These are phyloP conservation scores for Spisula subtruncata DNA, from an alignment of 2,888 invertebrate genomes.

Conservation along the genomic window DNA sequence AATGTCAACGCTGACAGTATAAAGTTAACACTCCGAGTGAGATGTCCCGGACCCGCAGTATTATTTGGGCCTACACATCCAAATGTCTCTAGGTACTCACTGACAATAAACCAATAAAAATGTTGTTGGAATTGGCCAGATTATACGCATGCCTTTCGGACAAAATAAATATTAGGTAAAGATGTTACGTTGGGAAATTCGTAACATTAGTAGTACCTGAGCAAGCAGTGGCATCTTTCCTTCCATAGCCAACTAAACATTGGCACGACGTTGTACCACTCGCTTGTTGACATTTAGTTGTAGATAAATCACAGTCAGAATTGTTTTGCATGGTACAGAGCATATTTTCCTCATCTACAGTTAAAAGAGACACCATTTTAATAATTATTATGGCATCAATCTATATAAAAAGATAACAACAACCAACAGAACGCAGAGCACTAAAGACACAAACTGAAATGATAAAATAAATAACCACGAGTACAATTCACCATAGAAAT, in stretches of 20 bases:
- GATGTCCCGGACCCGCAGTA: too few species aligned
- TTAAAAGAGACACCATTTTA: not conserved
- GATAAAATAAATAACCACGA: not conserved
- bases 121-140: too few species aligned
- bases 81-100: too few species aligned
- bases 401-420: not conserved
- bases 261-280: not conserved
- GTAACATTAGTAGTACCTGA: not conserved
- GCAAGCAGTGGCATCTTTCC: not conserved
- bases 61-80: too few species aligned
- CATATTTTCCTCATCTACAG: not conserved
- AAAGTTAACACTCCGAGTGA: too few species aligned
- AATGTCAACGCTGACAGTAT: too few species aligned
- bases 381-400: not conserved
- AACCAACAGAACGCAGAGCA: not conserved
- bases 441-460: too few species aligned
- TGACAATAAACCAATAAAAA: too few species aligned
- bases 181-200: too few species aligned
- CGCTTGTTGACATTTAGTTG: not conserved
- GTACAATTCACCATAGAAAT: too few species aligned
- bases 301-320: not conserved
- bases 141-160: too few species aligned
- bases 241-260: not conserved
- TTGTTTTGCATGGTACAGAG: not conserved
- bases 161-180: too few species aligned